phyloP scores from a whole-genome alignment of 2,888 invertebrate genomes.

The Helobdella robusta region DNA sequence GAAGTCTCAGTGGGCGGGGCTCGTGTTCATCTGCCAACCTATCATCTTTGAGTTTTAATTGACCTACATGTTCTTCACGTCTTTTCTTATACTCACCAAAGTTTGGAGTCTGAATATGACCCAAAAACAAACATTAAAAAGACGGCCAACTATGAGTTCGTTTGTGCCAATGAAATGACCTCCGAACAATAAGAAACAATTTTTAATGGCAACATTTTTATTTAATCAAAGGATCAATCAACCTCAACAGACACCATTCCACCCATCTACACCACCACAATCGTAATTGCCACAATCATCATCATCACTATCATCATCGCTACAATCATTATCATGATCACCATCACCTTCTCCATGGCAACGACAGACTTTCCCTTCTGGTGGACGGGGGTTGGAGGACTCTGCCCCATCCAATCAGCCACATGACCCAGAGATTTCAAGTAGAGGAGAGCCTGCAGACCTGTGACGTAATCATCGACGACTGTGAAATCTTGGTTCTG shows the following conservation, averaged over 20 bases:
- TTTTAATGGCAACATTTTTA: no score
- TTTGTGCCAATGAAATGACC: no score
- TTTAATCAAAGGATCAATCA: no score
- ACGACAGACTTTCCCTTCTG: constrained; percentile 88
- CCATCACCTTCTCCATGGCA: constrained; percentile 50
- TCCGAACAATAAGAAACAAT: no score
- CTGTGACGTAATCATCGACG: constrained; percentile 84
- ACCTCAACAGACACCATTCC: no score
- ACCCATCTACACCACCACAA: no score
- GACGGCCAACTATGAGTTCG: no score
- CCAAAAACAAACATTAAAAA: no score
- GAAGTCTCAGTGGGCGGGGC: constrained; percentile 37
- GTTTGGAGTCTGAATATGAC: constrained; percentile 70
- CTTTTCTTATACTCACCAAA: constrained; percentile 74
- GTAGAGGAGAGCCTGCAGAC: constrained; percentile 76
- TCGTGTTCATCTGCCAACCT: constrained; percentile 37
- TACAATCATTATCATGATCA: no score
- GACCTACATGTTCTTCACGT: constrained; percentile 58
- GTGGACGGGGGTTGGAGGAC: constrained; percentile 76
- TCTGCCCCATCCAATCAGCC: constrained; percentile 77
- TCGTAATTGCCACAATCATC: no score
- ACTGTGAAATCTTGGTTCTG: constrained; percentile 98
- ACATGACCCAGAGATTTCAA: constrained; percentile 56
- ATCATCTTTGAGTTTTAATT: constrained; percentile 51
- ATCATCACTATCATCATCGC: no score